Percentiles rank a stretch among this genome's conserved stretches.
Conservation (phyloP, 2,888 invertebrate genomes). For the Ochropleura plecta region DNA sequence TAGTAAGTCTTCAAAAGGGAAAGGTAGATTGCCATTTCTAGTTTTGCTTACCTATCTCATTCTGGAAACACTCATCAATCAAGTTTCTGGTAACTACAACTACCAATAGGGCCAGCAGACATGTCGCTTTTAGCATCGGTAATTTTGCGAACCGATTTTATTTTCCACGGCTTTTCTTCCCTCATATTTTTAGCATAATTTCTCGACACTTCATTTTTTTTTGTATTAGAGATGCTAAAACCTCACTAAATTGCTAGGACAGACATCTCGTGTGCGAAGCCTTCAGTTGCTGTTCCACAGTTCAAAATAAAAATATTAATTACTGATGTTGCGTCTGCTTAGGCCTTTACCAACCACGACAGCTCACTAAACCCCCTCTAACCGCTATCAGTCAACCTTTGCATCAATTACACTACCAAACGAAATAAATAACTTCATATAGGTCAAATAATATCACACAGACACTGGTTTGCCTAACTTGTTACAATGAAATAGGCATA, state of each 20-base stretch:
- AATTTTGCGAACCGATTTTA: neutral
- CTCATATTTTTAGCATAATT: no score
- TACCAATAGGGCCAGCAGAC: conserved; percentile 22
- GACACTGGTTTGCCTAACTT: conserved; percentile 67
- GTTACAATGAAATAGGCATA: conserved; percentile 83
- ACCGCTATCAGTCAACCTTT: conserved; percentile 59
- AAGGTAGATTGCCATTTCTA: conserved; percentile 14
- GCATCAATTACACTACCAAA: conserved; percentile 49
- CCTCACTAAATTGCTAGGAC: neutral
- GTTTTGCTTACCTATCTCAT: conserved; percentile 3
- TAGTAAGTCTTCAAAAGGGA: no score
- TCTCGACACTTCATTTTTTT: neutral
- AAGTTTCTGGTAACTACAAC: conserved; percentile 27
- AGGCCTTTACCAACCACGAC: conserved; percentile 21
- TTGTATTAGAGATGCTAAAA: neutral
- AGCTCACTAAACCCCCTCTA: conserved; percentile 22
- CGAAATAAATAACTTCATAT: conserved; percentile 29
- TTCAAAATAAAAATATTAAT: neutral
- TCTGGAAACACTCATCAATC: conserved; percentile 17
- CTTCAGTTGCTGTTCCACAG: neutral
- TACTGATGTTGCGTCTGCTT: neutral
- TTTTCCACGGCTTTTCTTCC: neutral
- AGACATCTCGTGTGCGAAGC: no score
- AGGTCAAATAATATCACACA: conserved; percentile 71
- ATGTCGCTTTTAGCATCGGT: neutral